Conservation (phyloP, 1,140 invertebrate genomes). For the Campoletis sonorensis region DNA sequence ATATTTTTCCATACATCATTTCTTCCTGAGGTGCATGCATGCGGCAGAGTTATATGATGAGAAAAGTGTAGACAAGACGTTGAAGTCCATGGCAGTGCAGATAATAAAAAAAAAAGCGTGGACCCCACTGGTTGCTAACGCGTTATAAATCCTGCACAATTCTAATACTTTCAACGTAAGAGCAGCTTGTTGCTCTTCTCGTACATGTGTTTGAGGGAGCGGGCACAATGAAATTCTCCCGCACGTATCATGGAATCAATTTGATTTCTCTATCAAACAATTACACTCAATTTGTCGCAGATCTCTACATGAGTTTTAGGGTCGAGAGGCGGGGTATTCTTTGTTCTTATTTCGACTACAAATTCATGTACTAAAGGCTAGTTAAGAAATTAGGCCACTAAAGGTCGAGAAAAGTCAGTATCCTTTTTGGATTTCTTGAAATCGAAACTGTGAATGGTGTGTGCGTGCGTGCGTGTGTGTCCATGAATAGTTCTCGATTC, state of each 20-base stretch:
- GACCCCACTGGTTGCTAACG: neutral
- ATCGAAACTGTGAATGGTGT: no score
- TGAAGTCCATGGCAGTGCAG: slow-evolving; percentile 4
- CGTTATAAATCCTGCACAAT: slow-evolving; percentile 18
- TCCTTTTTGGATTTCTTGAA: no score
- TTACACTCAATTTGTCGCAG: neutral
- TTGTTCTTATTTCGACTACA: no score
- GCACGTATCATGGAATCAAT: neutral
- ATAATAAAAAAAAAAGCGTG: neutral
- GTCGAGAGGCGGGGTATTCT: no score
- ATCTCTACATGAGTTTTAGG: neutral
- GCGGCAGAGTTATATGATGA: neutral
- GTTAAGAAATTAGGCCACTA: no score
- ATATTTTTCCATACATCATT: neutral
- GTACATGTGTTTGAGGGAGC: neutral
- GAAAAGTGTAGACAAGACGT: slow-evolving; percentile 14
- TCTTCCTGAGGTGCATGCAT: neutral
- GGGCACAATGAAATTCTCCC: neutral
- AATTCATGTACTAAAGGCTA: no score
- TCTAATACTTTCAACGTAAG: slow-evolving; percentile 9
- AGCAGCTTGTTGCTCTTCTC: no score
- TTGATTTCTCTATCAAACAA: neutral
- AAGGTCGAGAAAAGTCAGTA: no score
- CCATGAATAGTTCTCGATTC: no score
- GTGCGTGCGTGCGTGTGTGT: no score